Conservation (phyloP, 2,113 vertebrate species). For the Panthera tigris region DNA sequence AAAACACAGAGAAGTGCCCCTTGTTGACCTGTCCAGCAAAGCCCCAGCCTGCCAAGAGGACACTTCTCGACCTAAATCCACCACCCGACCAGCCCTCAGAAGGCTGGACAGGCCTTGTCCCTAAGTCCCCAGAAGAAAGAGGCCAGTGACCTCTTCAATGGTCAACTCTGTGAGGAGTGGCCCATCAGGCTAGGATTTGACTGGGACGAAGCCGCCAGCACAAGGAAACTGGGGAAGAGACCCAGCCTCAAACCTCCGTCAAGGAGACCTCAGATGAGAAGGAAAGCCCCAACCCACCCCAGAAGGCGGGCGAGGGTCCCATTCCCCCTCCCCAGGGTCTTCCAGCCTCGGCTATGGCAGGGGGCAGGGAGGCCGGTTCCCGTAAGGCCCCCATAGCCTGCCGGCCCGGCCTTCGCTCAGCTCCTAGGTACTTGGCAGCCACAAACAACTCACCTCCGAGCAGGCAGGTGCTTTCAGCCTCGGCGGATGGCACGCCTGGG, state of each 20-base stretch:
- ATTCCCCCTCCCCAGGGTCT: neutral
- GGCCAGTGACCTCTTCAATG: neutral
- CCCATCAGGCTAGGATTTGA: conserved; percentile 87
- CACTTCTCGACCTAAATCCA: neutral
- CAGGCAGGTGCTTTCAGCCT: neutral
- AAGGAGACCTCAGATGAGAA: conserved; percentile 60
- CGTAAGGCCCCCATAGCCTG: neutral
- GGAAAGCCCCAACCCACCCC: neutral
- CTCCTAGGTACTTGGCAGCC: rapidly evolving
- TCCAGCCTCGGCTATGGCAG: conserved; percentile 73
- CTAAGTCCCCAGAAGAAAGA: conserved; percentile 61
- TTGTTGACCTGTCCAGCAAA: too few species aligned
- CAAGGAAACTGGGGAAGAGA: conserved; percentile 86
- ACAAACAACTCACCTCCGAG: neutral
- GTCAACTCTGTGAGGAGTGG: conserved; percentile 58
- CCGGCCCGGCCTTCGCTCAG: rapidly evolving
- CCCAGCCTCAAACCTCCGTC: conserved; percentile 78
- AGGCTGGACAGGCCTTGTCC: conserved; percentile 64
- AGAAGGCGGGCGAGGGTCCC: neutral
- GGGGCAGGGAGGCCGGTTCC: neutral
- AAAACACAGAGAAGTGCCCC: neutral
- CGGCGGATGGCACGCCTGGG: neutral
- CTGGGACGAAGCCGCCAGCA: conserved; percentile 81
- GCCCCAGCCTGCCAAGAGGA: neutral
- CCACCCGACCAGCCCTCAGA: conserved; percentile 68